Evolutionary conservation across 1,140 invertebrate genomes (phyloP), one percentile per base, ranked within the genome.

Genomic region (Caenorhabditis brenneri): DNA sequence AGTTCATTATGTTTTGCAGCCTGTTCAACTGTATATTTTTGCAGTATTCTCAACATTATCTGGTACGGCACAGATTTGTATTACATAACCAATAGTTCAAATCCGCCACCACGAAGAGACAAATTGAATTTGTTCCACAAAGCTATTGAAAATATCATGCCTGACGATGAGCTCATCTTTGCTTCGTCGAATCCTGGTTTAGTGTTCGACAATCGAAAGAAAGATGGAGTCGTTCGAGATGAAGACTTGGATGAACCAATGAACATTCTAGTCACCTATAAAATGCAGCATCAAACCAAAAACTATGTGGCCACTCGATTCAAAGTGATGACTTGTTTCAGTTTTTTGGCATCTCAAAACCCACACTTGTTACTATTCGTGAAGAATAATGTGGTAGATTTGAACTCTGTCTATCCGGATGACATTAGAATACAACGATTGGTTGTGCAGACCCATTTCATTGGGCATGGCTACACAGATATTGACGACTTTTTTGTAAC

Each of bases 331-430:
- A 74, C 65, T 1, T 74, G 36, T n/a, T 6, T 6, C 7, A 42
- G n/a, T 12, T 46, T 74, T n/a, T 46, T 74, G 2, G 24, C 22
- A 22, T 16, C 22, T 12, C n/a, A 42, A n/a, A 22, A 74, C 33
- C 65, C 65, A n/a, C 3, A 6, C 10, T n/a, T 74, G 0, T 0
- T 24, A 12, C n/a, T 24, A 4, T 74, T 36, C 22, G n/a, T 74
- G 6, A n/a, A 74, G n/a, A 29, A 42, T 5, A 42, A 42, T n/a
- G 36, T 46, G 5, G 6, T 74, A 36, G 36, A 74, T 42, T 46
- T 74, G 65, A 74, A 74, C n/a, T 24, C 42, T 3, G 36, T 74
- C 19, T 74, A 74, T 24, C 65, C 65, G 27, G 36, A 74, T 42
- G 65, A 74, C 36, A 24, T 19, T n/a, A 22, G 2, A 74, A 6